Base-by-base conservation (phyloP, 2,888 invertebrate genomes). In the Norana najaformis region DNA sequence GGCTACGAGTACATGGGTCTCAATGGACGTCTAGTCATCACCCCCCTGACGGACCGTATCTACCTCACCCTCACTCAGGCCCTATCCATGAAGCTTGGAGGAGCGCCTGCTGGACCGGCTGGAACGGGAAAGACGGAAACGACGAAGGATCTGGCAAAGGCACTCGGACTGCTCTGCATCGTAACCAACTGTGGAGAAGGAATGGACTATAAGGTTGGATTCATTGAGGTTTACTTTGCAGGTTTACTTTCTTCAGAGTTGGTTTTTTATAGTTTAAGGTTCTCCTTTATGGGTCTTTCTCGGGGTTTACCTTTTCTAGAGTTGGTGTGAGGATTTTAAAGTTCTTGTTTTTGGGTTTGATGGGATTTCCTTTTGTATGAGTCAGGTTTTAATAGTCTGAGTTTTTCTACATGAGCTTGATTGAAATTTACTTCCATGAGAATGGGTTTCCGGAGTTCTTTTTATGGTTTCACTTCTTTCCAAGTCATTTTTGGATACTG, bases 1-100 rank as follows among this genome's bases (percentile, higher is more conserved):
- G 98, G 98, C 11, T 98, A 98, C 94, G 98, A 98, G 94, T 98
- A 98, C 94, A 98, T 98, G 98, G 98, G 98, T 0, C 95, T 98
- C 20, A 98, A 98, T 94, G 98, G 97, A 0, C 96, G 98, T 83
- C 96, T 98, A 90, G 98, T 98, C 18, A 97, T 98, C 91, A 98
- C 98, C 0, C 98, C 98, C 0, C 95, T 98, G 8, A 98, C 98
- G 0, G 98, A 98, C 94, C 96, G 98, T 91, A 98, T 98, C 93
- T 98, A 98, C 94, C 96, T 98, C 91, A 98, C 98, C 0, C 97
- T 98, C 90, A 98, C 98, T 0, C 95, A 94, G 94, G 98, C 98
- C 0, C 95, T 98, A 89, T 97, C 97, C 0, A 97, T 98, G 97
- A 97, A 97, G 93, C 96, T 98, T 90, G 98, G 98, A 5, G 97